These are phyloP conservation scores for Hypothenemus hampei DNA, from an alignment of 1,140 invertebrate species.

Conservation along the genomic window DNA sequence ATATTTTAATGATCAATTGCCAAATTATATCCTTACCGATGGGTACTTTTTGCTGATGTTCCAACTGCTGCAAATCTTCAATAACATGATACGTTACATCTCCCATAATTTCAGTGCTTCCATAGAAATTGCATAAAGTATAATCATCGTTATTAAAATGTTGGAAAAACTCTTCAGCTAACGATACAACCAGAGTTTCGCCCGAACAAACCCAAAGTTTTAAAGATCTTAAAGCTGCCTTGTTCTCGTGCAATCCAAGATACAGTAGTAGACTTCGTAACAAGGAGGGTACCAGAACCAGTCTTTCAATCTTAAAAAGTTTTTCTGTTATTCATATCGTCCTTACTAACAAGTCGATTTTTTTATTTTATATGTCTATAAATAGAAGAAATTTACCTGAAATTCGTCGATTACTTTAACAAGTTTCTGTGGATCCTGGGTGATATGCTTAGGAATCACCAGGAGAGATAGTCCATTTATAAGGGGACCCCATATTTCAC, in stretches of 20 bases:
- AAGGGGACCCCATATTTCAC: conserved; percentile 79
- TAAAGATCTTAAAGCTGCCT: conserved; percentile 49
- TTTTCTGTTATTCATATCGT: conserved; percentile 8
- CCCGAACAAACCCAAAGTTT: conserved; percentile 80
- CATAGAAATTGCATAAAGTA: conserved; percentile 79
- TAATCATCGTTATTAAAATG: conserved; percentile 58
- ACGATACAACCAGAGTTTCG: conserved; percentile 61
- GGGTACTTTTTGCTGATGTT: conserved; percentile 63
- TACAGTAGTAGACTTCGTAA: conserved; percentile 70
- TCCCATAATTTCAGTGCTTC: conserved; percentile 83
- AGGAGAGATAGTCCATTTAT: conserved; percentile 65
- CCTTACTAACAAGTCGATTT: background rate
- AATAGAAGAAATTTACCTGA: conserved; percentile 49
- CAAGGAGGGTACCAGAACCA: conserved; percentile 79
- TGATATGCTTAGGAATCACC: conserved; percentile 64
- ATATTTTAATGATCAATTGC: too few species aligned
- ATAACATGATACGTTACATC: conserved; percentile 69
- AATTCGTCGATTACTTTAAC: conserved; percentile 62
- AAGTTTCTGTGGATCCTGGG: conserved; percentile 69
- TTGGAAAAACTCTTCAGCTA: conserved; percentile 68
- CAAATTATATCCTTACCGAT: too few species aligned
- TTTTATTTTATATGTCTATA: background rate
- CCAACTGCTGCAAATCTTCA: conserved; percentile 51
- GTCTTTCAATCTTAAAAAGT: conserved; percentile 58
- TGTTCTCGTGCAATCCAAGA: conserved; percentile 40